Conservation (phyloP, 92 coral and sea anemone genomes). For the Meandrina meandrites region DNA sequence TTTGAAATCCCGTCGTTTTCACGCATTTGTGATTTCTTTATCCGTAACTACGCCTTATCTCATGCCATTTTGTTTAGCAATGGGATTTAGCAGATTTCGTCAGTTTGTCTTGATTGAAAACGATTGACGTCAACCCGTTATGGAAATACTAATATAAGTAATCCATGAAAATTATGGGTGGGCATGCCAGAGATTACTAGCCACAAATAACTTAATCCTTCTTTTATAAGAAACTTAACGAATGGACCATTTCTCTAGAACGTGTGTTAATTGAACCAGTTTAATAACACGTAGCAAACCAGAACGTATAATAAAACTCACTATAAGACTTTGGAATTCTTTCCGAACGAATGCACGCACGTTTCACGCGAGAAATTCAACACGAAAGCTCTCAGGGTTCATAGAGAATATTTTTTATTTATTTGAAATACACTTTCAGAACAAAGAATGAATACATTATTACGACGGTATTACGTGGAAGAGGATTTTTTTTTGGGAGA, state of each 20-base stretch:
- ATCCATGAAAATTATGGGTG: neutral
- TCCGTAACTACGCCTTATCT: neutral
- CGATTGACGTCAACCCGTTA: neutral
- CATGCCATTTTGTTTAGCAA: neutral
- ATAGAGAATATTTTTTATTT: too few species aligned
- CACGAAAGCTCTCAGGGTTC: neutral
- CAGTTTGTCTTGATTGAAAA: neutral
- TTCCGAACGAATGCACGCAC: neutral
- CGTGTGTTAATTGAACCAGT: neutral
- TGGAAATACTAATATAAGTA: neutral
- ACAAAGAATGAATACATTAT: too few species aligned
- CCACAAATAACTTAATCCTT: slow-evolving; percentile 3
- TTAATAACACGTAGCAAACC: neutral
- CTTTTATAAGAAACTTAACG: neutral
- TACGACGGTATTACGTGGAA: too few species aligned
- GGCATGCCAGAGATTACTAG: neutral
- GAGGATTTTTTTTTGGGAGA: too few species aligned
- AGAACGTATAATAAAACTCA: neutral
- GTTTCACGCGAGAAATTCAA: neutral
- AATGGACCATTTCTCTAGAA: neutral
- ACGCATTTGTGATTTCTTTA: neutral
- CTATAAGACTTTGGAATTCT: neutral
- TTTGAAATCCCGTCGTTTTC: slow-evolving; percentile 9
- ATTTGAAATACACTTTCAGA: too few species aligned
- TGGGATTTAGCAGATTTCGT: slow-evolving; percentile 7